Conservation (phyloP, 2,888 invertebrate genomes). For the Noctua comes region DNA sequence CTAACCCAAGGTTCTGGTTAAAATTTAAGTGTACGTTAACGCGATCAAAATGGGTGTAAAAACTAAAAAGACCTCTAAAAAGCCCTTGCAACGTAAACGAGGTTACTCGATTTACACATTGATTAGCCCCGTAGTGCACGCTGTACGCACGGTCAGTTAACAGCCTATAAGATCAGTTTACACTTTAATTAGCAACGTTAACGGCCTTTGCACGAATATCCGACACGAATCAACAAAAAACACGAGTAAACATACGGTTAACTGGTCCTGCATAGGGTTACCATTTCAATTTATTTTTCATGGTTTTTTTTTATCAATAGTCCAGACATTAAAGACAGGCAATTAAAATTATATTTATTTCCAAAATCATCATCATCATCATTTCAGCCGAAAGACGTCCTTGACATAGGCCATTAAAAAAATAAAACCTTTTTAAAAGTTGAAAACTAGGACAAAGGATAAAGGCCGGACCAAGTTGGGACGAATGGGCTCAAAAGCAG, state of each 20-base stretch:
- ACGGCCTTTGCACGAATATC: constrained; percentile 44
- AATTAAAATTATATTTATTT: too few species aligned
- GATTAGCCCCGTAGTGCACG: constrained; percentile 32
- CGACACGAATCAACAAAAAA: constrained; percentile 43
- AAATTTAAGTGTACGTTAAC: not conserved
- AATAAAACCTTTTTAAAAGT: too few species aligned
- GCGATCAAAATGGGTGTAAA: not conserved
- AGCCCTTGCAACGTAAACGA: constrained; percentile 31
- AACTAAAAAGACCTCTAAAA: not conserved
- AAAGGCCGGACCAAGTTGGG: not conserved
- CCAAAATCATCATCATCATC: too few species aligned
- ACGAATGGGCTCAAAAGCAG: not conserved
- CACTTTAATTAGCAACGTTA: constrained; percentile 52
- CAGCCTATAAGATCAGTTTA: constrained; percentile 50
- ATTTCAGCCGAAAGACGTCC: too few species aligned
- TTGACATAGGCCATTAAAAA: too few species aligned
- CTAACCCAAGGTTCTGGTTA: too few species aligned
- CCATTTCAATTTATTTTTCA: too few species aligned
- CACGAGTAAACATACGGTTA: constrained; percentile 36
- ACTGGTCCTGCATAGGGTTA: constrained; percentile 29
- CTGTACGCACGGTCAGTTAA: constrained; percentile 31
- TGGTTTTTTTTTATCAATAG: too few species aligned
- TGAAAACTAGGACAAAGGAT: not conserved
- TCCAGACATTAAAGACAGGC: too few species aligned
- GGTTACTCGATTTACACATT: constrained; percentile 31